These are phyloP conservation scores for Speoplatyrhinus poulsoni DNA, from an alignment of 2,113 vertebrate species.

Conservation along the genomic window DNA sequence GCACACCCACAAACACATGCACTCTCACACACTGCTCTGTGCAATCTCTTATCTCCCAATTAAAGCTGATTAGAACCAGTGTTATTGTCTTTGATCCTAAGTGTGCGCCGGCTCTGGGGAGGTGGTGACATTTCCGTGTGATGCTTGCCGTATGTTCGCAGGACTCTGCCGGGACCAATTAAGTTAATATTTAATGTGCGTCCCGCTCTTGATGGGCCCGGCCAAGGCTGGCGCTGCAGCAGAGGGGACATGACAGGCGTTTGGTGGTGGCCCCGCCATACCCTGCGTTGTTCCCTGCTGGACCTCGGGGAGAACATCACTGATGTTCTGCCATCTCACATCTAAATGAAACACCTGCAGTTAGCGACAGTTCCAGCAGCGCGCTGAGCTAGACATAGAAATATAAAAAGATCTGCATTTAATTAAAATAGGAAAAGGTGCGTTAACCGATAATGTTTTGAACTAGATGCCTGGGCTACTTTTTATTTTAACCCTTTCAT, in stretches of 20 bases:
- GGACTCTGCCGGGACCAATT: conserved; percentile 75
- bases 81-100: conserved; percentile 78
- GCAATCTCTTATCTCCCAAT: conserved; percentile 75
- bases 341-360: conserved; percentile 64
- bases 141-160: conserved; percentile 68
- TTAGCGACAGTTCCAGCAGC: conserved; percentile 28
- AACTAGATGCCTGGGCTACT: neutral
- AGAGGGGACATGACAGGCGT: conserved; percentile 59
- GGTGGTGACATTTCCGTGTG: conserved; percentile 73
- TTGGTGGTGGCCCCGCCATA: conserved; percentile 53
- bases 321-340: conserved; percentile 67
- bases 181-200: conserved; percentile 79
- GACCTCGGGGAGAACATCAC: conserved; percentile 56
- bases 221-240: conserved; percentile 65
- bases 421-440: conserved; percentile 50
- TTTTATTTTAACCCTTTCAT: conserved; percentile 3
- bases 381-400: conserved; percentile 28
- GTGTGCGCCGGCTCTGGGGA: conserved; percentile 67
- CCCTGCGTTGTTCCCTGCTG: conserved; percentile 54
- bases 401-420: conserved; percentile 1
- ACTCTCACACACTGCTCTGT: conserved; percentile 30
- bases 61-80: conserved; percentile 76
- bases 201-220: conserved; percentile 58
- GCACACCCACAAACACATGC: conserved; percentile 8
- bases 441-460: neutral